Conservation (phyloP, 2,113 vertebrate genomes). For the Pseudopipra pipra region DNA sequence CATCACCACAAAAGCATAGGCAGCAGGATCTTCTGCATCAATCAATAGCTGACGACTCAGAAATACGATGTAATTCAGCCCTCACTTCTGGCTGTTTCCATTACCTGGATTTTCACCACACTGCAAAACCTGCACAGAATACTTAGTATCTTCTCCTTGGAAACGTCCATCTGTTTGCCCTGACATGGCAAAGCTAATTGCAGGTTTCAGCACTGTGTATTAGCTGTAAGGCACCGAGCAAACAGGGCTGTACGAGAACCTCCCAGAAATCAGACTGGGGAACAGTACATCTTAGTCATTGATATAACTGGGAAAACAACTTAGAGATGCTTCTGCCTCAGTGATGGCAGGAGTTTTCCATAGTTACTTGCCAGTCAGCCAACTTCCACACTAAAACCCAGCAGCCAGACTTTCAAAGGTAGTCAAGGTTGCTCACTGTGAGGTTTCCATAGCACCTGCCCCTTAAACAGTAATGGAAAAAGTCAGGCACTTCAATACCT, state of each 20-base stretch:
- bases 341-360: not conserved
- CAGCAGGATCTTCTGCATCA: conserved; percentile 36
- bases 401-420: not conserved
- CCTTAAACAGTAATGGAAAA: not conserved
- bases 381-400: not conserved
- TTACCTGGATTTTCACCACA: conserved; percentile 14
- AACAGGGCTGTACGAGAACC: not conserved
- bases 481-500: not conserved
- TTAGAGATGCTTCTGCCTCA: not conserved
- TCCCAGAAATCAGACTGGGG: not conserved
- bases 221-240: not conserved
- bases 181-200: not conserved
- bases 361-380: not conserved
- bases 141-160: not conserved
- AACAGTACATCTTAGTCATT: not conserved
- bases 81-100: not conserved
- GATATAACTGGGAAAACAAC: not conserved
- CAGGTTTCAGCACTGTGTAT: not conserved
- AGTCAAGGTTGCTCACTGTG: not conserved
- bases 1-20: not conserved
- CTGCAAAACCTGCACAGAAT: not conserved
- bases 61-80: not conserved
- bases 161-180: not conserved
- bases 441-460: not conserved
- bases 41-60: conserved; percentile 31